These are phyloP conservation scores for Sylvilagus bachmani DNA, from an alignment of 2,113 vertebrate genomes.

Conservation along the genomic window DNA sequence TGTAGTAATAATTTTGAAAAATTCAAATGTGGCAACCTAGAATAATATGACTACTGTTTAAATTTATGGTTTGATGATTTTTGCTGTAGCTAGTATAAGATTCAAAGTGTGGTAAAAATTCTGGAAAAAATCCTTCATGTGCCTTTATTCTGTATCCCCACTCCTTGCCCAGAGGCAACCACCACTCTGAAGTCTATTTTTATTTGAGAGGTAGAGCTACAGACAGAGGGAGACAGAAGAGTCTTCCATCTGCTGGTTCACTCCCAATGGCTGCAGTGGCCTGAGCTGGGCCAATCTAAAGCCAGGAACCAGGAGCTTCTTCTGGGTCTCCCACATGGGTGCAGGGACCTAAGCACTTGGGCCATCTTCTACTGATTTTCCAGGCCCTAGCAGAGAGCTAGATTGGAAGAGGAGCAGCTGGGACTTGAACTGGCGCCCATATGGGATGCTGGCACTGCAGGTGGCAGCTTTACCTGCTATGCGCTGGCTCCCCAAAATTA, in stretches of 20 bases:
- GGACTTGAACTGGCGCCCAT: too few species aligned
- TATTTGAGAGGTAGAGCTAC: background rate
- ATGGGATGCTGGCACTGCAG: too few species aligned
- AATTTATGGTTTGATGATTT: slow-evolving; percentile 23
- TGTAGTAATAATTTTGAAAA: background rate
- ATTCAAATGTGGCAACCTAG: background rate
- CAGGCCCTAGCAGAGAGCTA: too few species aligned
- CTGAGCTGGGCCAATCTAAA: background rate
- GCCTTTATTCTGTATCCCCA: background rate
- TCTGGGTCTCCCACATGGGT: too few species aligned
- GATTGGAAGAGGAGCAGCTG: too few species aligned
- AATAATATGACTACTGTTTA: slow-evolving; percentile 3
- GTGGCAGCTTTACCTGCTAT: too few species aligned
- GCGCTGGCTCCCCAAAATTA: background rate
- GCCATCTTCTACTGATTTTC: too few species aligned
- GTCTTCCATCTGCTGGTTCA: too few species aligned
- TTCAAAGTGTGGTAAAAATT: slow-evolving; percentile 4
- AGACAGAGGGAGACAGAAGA: too few species aligned
- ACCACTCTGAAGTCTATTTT: slow-evolving; percentile 40
- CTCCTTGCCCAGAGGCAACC: background rate
- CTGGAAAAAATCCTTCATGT: background rate
- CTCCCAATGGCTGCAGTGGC: too few species aligned
- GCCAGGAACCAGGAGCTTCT: too few species aligned
- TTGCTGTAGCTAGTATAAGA: slow-evolving; percentile 9
- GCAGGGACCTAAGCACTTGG: too few species aligned